These are phyloP conservation scores for Rhynchonycteris naso DNA, from an alignment of 2,797 vertebrate genomes.

Conservation along the genomic window DNA sequence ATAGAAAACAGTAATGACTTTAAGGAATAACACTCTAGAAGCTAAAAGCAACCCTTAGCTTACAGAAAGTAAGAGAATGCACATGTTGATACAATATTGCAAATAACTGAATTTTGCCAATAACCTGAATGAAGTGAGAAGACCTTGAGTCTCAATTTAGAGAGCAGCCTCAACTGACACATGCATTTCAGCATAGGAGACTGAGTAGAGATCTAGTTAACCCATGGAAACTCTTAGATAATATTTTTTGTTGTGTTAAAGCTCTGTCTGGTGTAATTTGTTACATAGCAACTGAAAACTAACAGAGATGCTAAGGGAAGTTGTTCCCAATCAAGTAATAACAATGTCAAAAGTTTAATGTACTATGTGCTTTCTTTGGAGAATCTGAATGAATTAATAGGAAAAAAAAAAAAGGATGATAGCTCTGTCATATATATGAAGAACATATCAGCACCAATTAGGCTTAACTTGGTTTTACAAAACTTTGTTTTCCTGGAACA, in stretches of 20 bases:
- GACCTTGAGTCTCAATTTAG: background rate
- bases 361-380: background rate
- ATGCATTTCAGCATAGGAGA: background rate
- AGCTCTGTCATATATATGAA: conserved; percentile 36
- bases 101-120: background rate
- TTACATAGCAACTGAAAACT: background rate
- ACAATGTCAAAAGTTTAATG: background rate
- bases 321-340: background rate
- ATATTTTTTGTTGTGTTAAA: background rate
- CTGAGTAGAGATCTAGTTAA: background rate
- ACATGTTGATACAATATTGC: background rate
- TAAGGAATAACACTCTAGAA: background rate
- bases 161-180: background rate
- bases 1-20: background rate
- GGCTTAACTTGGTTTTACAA: conserved; percentile 65
- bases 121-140: background rate
- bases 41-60: background rate
- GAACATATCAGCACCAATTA: conserved; percentile 71
- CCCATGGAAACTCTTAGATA: background rate
- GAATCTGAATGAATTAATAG: conserved; percentile 52
- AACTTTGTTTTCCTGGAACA: background rate
- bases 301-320: background rate
- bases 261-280: background rate
- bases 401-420: background rate
- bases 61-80: background rate